Conservation (phyloP, 2,113 vertebrate species). For the Oostethus manadensis region DNA sequence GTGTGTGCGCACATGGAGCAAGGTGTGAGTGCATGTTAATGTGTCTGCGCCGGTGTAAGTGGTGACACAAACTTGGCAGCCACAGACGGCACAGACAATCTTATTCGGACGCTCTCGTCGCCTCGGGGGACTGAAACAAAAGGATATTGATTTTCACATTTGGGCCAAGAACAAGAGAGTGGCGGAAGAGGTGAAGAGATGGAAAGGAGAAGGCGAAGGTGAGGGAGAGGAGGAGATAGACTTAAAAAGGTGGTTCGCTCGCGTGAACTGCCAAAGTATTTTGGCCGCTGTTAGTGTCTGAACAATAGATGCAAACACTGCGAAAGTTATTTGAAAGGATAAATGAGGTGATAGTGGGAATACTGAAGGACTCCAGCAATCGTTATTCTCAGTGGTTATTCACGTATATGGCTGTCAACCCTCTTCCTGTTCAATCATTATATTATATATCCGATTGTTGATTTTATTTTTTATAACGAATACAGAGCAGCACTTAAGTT, state of each 20-base stretch:
- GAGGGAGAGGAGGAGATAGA: slow-evolving; percentile 45
- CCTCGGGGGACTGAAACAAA: slow-evolving; percentile 65
- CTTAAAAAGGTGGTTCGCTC: slow-evolving; percentile 61
- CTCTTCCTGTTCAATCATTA: no score
- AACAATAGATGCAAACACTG: slow-evolving; percentile 12
- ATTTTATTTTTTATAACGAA: background rate
- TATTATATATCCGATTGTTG: background rate
- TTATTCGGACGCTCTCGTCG: slow-evolving; percentile 61
- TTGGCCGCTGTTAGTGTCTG: slow-evolving; percentile 17
- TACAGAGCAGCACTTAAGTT: background rate
- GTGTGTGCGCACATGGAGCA: slow-evolving; percentile 41
- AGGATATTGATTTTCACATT: slow-evolving; percentile 69
- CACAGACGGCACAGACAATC: slow-evolving; percentile 46
- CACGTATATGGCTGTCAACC: no score
- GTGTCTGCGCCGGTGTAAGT: slow-evolving; percentile 52
- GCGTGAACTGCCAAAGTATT: slow-evolving; percentile 49
- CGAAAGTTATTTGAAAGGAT: slow-evolving; percentile 20
- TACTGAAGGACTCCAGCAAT: background rate
- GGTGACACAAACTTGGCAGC: slow-evolving; percentile 65
- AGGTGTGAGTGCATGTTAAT: slow-evolving; percentile 51
- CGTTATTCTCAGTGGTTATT: no score
- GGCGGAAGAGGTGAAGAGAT: slow-evolving; percentile 51
- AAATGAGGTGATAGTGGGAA: background rate
- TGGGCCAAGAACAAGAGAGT: slow-evolving; percentile 65
- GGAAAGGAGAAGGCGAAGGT: slow-evolving; percentile 47